Conservation (phyloP, 2,888 invertebrate species). For the Drosophila incognita region DNA sequence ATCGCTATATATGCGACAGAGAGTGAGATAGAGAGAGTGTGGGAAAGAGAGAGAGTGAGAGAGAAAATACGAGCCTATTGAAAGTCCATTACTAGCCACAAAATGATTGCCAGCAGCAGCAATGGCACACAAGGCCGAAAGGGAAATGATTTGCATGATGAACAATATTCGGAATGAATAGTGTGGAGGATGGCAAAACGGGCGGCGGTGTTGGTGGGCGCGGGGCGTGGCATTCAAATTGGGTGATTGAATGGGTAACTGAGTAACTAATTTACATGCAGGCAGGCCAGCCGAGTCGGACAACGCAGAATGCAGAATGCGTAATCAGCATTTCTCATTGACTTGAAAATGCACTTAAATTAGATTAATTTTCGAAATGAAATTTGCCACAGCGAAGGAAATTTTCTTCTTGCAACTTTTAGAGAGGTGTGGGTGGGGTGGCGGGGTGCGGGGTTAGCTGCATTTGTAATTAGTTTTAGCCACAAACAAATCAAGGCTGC, state of each 20-base stretch:
- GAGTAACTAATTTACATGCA: constrained; percentile 69
- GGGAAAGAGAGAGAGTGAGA: background rate
- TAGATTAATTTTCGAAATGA: constrained; percentile 76
- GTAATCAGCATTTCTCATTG: constrained; percentile 77
- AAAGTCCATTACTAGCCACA: constrained; percentile 63
- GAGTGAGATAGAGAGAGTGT: background rate
- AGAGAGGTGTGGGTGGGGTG: background rate
- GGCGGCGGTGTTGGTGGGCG: no score
- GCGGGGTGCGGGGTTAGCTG: constrained; percentile 25
- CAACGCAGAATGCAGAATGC: constrained; percentile 54
- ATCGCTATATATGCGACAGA: constrained; percentile 13
- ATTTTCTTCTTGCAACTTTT: constrained; percentile 43
- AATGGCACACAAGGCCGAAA: constrained; percentile 23
- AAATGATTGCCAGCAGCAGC: constrained; percentile 46
- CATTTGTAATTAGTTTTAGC: constrained; percentile 77
- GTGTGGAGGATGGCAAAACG: background rate
- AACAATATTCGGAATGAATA: constrained; percentile 43
- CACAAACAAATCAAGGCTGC: constrained; percentile 71
- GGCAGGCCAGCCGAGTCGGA: constrained; percentile 11
- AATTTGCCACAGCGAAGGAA: constrained; percentile 54
- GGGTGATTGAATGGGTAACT: constrained; percentile 15
- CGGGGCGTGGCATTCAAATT: constrained; percentile 27
- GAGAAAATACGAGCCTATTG: constrained; percentile 41
- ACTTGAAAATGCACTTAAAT: constrained; percentile 59
- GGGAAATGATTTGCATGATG: constrained; percentile 62